Base-by-base conservation (phyloP, 2,888 invertebrate genomes). In the Amblyjoppa fuscipennis region DNA sequence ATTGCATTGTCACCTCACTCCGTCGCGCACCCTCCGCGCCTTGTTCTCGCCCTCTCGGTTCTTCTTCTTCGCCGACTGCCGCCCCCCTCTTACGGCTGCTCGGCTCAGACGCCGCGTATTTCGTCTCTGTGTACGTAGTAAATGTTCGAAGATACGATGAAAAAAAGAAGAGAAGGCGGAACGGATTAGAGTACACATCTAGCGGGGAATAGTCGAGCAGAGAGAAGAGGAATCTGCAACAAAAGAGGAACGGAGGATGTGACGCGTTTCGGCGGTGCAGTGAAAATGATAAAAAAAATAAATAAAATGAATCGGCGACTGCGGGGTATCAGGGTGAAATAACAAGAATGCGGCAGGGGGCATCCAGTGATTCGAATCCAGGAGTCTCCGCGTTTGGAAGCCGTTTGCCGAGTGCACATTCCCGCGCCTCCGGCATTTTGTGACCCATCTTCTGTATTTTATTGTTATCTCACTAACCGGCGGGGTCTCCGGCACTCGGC, bases 1-100 rank as follows among this genome's bases (percentile, higher is more conserved):
- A 92, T 91, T 90, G 90, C 90, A 88, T 89, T 91, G 90, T 91
- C 91, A 89, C 89, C 88, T 90, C 86, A 80, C 83, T 83, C 87
- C 88, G 84, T 86, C 85, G 86, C 86, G 85, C 80, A 49, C 45
- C 31, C 34, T 75, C 74, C n/a, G 25, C 28, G 34, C n/a, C 51
- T 38, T 70, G 28, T 25, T 79, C 13, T 61, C 70, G 16, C 20
- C 59, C 51, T 28, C 56, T 79, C 59, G 59, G n/a, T 64, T 45
- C 56, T 79, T 16, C 38, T 51, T 34, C 64, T 75, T 31, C 64
- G 75, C 49, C 61, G 64, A 51, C 51, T 11, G 31, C 20, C 20
- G 20, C 20, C 4, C 38, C 45, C 41, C 61, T n/a, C 49, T 68
- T 38, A 16, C 16, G 25, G 76, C 28, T 64, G 11, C 61, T 59